A percentile compares a stretch with the other conserved stretches of the same genome.
Conservation (phyloP, 2,888 invertebrate species). For the Hyppa rectilinea region DNA sequence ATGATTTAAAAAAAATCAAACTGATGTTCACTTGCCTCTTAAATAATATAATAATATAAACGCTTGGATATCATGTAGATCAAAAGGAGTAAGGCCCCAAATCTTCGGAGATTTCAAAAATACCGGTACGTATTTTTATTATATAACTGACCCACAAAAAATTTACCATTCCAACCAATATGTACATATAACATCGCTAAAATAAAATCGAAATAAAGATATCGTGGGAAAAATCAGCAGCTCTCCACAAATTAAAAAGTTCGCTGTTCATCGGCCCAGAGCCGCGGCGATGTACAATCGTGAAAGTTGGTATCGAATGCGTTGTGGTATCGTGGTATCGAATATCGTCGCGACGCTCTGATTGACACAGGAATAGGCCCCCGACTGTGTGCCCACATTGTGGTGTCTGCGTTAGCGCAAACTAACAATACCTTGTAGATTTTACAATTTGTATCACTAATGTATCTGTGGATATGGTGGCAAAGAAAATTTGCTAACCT, state of each 20-base stretch:
- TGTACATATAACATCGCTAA: conserved; percentile 37
- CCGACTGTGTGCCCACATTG: conserved; percentile 38
- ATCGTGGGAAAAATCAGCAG: conserved; percentile 57
- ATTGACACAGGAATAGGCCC: conserved; percentile 70
- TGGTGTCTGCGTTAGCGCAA: conserved; percentile 43
- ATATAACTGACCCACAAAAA: conserved; percentile 17
- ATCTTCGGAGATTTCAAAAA: not conserved
- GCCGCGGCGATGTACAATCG: conserved; percentile 58
- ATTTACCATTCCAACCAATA: conserved; percentile 18
- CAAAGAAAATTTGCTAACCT: not conserved
- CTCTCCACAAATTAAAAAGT: conserved; percentile 55
- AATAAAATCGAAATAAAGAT: conserved; percentile 29
- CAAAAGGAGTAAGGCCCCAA: not conserved
- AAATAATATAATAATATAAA: too few species aligned
- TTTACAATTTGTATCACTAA: conserved; percentile 49
- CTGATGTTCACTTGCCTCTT: fast-evolving
- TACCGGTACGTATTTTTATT: not conserved
- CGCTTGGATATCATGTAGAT: too few species aligned
- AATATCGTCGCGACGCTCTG: conserved; percentile 70
- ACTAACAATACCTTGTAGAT: conserved; percentile 46
- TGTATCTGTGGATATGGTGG: conserved; percentile 20
- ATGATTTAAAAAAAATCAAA: not conserved
- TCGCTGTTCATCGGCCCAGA: conserved; percentile 39
- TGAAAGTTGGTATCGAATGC: conserved; percentile 73
- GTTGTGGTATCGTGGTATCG: conserved; percentile 69